Evolutionary conservation across 2,113 vertebrate species (phyloP), one percentile per base, ranked within the genome.

Genomic region (Sturnira hondurensis): DNA sequence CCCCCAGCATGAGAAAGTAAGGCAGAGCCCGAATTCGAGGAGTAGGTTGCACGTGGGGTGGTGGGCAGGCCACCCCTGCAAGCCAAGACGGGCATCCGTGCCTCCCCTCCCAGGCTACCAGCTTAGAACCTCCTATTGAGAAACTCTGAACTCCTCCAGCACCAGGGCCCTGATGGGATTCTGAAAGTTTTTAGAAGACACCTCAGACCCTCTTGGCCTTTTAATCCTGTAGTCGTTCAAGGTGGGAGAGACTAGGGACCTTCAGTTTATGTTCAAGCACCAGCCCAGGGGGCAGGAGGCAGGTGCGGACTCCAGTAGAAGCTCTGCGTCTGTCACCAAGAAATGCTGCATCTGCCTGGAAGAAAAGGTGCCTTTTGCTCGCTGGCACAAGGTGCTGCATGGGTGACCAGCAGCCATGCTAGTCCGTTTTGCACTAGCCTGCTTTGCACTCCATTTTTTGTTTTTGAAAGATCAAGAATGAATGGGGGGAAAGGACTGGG

Each of bases 311-410:
- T 2, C 24, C 8, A 8, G 24, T 0, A 8, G 19, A 33, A 16
- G 47, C 63, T 80, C 56, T 56, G 33, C 20, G 3, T 47, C 58
- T 8, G 13, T 26, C 52, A 2, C 43, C 68, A 17, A 9, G 43
- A 45, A 28, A 1, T 0, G 28, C 41, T 7, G 14, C 38, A 4
- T 10, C 77, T 16, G 2, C 73, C 81, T 45, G 38, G 70, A 45
- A 8, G 41, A 70, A 45, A 28, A 43, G 41, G 13, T 6, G 9
- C 33, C 7, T 10, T 61, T 41, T 45, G 41, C 47, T 36, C 2
- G 16, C 7, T 2, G 24, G 50, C 12, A 0, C 19, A 4, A 26
- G 43, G 41, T 0, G 2, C 67, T 17, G 0, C 38, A 1, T 1
- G 4, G 6, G 20, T 74, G 12, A 28, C 47, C 63, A 17, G 52